A percentile compares a stretch with the other conserved stretches of the same genome.
phyloP scores from a whole-genome alignment of 2,888 invertebrate genomes.

The Phymatocera aterrima region DNA sequence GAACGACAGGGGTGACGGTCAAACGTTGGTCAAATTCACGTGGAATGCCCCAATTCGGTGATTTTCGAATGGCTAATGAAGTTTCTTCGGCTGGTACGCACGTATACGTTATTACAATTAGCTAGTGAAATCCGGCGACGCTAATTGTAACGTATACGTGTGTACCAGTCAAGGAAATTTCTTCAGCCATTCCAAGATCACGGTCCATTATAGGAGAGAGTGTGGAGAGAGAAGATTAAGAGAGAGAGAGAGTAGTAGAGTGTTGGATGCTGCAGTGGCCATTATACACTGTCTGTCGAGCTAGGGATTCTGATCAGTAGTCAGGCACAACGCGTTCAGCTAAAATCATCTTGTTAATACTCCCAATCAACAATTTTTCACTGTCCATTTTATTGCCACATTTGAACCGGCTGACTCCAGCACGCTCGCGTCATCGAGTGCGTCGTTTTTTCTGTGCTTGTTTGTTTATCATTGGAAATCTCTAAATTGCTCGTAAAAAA shows the following conservation, averaged over 20 bases:
- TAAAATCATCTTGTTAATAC: constrained; percentile 54
- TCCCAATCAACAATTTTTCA: neutral
- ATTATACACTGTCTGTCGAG: constrained; percentile 52
- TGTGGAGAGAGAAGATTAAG: constrained; percentile 38
- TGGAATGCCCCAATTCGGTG: too few relatives aligned
- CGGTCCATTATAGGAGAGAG: constrained; percentile 47
- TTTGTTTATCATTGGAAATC: neutral
- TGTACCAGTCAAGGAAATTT: neutral
- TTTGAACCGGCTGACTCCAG: too few relatives aligned
- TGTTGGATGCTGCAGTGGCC: constrained; percentile 53
- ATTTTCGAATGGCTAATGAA: too few relatives aligned
- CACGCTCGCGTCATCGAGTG: too few relatives aligned
- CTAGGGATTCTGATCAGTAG: constrained; percentile 70
- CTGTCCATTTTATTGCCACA: neutral
- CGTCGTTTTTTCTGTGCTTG: neutral
- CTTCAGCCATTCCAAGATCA: neutral
- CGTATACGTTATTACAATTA: too few relatives aligned
- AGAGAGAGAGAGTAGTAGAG: too few relatives aligned
- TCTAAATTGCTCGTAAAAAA: too few relatives aligned
- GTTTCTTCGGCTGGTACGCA: too few relatives aligned
- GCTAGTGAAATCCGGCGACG: neutral
- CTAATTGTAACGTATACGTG: neutral
- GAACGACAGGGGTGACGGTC: too few relatives aligned
- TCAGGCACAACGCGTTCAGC: constrained; percentile 64
- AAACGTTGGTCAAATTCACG: too few relatives aligned